phyloP scores from a whole-genome alignment of 2,888 invertebrate genomes.

The Lasioglossum zephyrum region DNA sequence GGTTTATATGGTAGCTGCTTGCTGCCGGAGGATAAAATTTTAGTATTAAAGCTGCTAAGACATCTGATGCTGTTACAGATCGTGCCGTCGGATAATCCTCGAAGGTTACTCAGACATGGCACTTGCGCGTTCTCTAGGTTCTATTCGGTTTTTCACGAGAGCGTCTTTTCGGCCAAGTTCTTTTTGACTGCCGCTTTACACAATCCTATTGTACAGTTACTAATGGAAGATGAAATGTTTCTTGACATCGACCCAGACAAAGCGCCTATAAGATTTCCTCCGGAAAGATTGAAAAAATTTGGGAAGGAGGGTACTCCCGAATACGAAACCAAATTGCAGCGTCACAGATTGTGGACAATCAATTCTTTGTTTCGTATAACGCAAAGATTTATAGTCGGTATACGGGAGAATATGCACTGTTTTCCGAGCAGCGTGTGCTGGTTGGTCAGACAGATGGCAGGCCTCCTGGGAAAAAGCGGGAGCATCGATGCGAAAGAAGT shows the following conservation, averaged over 20 bases:
- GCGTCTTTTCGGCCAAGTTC: slow-evolving; percentile 94
- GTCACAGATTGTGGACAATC: slow-evolving; percentile 92
- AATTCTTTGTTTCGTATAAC: slow-evolving; percentile 92
- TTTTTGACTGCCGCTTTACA: slow-evolving; percentile 97
- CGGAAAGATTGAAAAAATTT: slow-evolving; percentile 88
- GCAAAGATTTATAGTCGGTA: slow-evolving; percentile 92
- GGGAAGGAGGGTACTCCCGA: slow-evolving; percentile 91
- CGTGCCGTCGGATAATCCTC: slow-evolving; percentile 88
- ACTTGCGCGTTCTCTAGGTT: slow-evolving; percentile 94
- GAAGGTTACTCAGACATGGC: slow-evolving; percentile 92
- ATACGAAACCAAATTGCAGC: slow-evolving; percentile 90
- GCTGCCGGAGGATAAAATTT: slow-evolving; percentile 90
- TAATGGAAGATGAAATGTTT: slow-evolving; percentile 96
- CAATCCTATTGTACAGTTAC: slow-evolving; percentile 94
- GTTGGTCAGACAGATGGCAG: slow-evolving; percentile 95
- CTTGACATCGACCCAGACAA: slow-evolving; percentile 97
- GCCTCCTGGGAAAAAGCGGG: slow-evolving; percentile 87
- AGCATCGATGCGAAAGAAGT: slow-evolving; percentile 86
- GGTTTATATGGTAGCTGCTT: slow-evolving; percentile 91
- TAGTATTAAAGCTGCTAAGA: slow-evolving; percentile 88
- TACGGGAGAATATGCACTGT: slow-evolving; percentile 93
- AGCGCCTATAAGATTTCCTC: slow-evolving; percentile 88
- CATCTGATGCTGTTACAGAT: slow-evolving; percentile 91
- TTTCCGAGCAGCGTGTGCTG: slow-evolving; percentile 96
- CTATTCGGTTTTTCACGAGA: slow-evolving; percentile 95